Conservation (phyloP, 2,888 invertebrate species). For the Spilarctia lutea region DNA sequence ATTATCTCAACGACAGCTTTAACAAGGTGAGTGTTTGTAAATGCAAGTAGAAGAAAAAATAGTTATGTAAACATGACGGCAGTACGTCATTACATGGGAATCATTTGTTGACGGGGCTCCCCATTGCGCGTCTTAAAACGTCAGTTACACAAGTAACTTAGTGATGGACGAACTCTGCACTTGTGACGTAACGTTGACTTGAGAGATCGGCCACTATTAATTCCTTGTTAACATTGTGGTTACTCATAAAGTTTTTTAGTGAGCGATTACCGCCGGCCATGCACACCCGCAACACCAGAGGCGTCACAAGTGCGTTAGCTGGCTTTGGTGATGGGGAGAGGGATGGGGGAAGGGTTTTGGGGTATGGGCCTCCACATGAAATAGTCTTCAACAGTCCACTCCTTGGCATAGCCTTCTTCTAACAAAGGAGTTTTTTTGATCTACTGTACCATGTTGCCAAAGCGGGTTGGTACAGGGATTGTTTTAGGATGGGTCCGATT, state of each 20-base stretch:
- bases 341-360: too few species aligned
- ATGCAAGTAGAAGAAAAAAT: conserved; percentile 2
- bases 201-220: conserved; percentile 9
- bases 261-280: too few species aligned
- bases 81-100: conserved; percentile 33
- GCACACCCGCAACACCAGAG: too few species aligned
- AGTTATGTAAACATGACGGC: conserved; percentile 14
- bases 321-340: too few species aligned
- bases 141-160: conserved; percentile 39
- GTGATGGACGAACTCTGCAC: conserved; percentile 60
- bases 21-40: not conserved
- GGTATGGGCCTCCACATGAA: too few species aligned
- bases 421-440: too few species aligned
- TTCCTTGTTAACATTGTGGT: not conserved
- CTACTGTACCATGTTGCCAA: too few species aligned
- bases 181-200: conserved; percentile 12
- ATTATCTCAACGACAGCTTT: conserved; percentile 2
- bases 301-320: too few species aligned
- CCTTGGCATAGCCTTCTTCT: too few species aligned
- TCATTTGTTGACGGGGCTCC: conserved; percentile 71
- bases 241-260: not conserved
- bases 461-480: too few species aligned
- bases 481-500: too few species aligned
- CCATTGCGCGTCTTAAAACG: conserved; percentile 68
- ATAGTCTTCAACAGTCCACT: too few species aligned